Conservation (phyloP, 2,113 vertebrate species). For the Anhinga anhinga region DNA sequence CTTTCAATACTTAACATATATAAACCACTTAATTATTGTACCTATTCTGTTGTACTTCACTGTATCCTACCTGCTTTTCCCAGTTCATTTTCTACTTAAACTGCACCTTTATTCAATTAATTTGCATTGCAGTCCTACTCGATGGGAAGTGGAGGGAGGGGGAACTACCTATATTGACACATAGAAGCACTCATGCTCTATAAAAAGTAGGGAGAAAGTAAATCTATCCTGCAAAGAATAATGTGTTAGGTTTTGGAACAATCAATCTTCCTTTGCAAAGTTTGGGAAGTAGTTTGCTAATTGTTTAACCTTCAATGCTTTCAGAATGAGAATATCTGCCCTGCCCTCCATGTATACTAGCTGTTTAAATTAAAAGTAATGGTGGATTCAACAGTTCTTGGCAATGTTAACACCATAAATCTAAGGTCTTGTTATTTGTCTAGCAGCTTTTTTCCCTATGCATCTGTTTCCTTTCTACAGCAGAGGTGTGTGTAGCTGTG, state of each 20-base stretch:
- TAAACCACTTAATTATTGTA: background rate
- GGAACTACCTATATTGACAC: background rate
- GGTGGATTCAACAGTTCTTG: background rate
- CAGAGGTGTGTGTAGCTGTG: background rate
- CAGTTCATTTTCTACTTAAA: background rate
- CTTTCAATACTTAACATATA: background rate
- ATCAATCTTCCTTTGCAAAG: background rate
- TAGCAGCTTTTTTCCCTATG: rapidly evolving
- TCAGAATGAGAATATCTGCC: background rate
- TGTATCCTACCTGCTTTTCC: background rate
- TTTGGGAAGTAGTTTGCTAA: background rate
- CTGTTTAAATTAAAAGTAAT: background rate
- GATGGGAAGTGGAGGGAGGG: background rate
- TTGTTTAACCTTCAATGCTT: background rate
- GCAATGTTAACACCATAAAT: background rate
- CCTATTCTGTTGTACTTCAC: background rate
- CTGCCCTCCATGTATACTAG: background rate
- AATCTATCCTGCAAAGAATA: background rate
- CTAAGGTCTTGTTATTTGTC: background rate
- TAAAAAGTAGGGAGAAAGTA: background rate
- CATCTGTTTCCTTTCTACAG: background rate
- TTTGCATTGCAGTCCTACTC: background rate
- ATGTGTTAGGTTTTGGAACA: background rate
- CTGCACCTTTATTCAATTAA: background rate
- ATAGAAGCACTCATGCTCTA: background rate